Conservation (phyloP, 2,888 invertebrate species). For the Lasioglossum marginatum region DNA sequence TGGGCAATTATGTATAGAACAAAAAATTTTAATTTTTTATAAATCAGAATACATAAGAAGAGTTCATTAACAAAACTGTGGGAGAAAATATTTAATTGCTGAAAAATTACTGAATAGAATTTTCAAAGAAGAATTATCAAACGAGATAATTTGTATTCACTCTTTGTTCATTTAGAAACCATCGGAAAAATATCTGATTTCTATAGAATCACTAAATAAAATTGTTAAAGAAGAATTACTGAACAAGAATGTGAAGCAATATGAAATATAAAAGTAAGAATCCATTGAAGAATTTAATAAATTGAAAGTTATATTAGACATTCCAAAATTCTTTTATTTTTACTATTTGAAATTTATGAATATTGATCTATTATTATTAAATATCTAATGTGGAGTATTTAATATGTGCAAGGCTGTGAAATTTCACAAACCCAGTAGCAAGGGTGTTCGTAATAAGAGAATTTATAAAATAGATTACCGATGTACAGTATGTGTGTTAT, state of each 20-base stretch:
- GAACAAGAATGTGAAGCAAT: neutral
- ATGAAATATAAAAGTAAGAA: neutral
- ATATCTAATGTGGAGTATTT: neutral
- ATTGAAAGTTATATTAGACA: neutral
- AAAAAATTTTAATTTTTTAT: too few species aligned
- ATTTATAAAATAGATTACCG: constrained; percentile 6
- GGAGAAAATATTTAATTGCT: neutral
- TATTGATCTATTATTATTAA: neutral
- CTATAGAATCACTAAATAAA: neutral
- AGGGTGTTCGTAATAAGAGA: neutral
- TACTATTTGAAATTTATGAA: neutral
- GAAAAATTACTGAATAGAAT: neutral
- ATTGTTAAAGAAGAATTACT: neutral
- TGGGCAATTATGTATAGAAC: too few species aligned
- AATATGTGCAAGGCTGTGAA: neutral
- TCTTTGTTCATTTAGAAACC: neutral
- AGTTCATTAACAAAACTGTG: too few species aligned
- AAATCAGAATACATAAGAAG: too few species aligned
- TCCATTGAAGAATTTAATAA: neutral
- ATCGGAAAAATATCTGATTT: neutral
- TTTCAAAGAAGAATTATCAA: neutral
- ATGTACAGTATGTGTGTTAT: neutral
- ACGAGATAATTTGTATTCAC: neutral
- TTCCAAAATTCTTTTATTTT: neutral
- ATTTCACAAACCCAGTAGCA: neutral